phyloP scores from a whole-genome alignment of 35 echinoderm and acorn worm genomes.

The Nesometra sesokonis region DNA sequence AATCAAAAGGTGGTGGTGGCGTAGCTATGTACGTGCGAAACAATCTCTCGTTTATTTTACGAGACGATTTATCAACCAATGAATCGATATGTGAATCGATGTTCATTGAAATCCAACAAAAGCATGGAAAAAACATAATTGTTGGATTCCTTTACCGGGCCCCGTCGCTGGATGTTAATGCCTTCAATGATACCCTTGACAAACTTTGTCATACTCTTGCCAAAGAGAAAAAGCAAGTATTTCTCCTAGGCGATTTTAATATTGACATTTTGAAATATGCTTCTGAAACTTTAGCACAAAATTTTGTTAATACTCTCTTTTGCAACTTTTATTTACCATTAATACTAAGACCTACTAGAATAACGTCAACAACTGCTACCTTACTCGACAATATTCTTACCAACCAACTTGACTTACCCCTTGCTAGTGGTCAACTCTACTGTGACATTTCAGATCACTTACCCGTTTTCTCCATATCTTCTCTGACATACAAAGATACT shows the following conservation, averaged over 20 bases:
- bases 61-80: not conserved
- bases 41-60: not conserved
- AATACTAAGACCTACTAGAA: not conserved
- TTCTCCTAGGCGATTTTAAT: not conserved
- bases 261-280: not conserved
- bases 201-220: not conserved
- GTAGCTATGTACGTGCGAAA: not conserved
- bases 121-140: not conserved
- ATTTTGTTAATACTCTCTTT: not conserved
- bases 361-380: not conserved
- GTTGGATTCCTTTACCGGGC: not conserved
- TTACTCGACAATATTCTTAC: not conserved
- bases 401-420: not conserved
- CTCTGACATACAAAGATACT: not conserved
- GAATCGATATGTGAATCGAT: not conserved
- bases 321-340: not conserved
- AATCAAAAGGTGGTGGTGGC: not conserved
- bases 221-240: not conserved
- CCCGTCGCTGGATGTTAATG: not conserved
- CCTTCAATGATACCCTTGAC: not conserved
- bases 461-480: not conserved
- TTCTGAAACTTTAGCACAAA: not conserved
- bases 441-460: not conserved
- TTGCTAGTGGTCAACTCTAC: not conserved
- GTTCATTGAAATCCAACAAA: not conserved